A percentile compares a stretch with the other conserved stretches of the same genome.
These are phyloP conservation scores for Catharus fuscescens DNA, from an alignment of 2,113 vertebrate species.

Conservation along the genomic window DNA sequence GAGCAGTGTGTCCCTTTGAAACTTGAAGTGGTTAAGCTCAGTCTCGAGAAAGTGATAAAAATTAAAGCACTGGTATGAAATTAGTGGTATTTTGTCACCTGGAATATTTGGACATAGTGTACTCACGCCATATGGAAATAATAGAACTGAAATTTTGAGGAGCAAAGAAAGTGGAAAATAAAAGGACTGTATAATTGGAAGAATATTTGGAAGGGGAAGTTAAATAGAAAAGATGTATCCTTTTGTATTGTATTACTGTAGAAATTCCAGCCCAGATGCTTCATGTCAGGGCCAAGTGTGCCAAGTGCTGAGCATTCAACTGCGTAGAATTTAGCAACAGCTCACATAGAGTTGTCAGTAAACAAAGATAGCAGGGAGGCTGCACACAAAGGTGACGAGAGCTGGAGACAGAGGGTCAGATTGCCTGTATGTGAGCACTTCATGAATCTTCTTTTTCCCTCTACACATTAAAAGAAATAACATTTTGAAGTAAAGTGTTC, in stretches of 20 bases:
- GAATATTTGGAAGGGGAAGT: conserved; percentile 2
- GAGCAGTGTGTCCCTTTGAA: not conserved
- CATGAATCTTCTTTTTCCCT: not conserved
- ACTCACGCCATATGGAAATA: not conserved
- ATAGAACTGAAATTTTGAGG: not conserved
- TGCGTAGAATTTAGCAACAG: not conserved
- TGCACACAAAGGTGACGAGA: not conserved
- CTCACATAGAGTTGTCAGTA: not conserved
- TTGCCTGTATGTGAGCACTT: not conserved
- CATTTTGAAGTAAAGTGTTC: not conserved
- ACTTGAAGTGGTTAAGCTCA: not conserved
- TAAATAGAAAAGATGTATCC: conserved; percentile 17
- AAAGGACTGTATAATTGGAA: not conserved
- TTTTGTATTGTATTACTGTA: conserved; percentile 11
- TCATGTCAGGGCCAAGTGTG: not conserved
- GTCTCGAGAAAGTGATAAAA: not conserved
- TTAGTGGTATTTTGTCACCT: conserved; percentile 16
- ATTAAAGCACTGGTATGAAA: not conserved
- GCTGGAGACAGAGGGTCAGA: not conserved
- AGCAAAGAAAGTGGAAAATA: conserved; percentile 2
- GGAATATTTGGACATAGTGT: not conserved
- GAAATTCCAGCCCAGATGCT: conserved; percentile 33
- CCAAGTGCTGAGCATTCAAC: not conserved
- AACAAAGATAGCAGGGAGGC: not conserved
- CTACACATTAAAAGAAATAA: not conserved